phyloP scores from a whole-genome alignment of 2,797 vertebrate species.

The Siniperca scherzeri region DNA sequence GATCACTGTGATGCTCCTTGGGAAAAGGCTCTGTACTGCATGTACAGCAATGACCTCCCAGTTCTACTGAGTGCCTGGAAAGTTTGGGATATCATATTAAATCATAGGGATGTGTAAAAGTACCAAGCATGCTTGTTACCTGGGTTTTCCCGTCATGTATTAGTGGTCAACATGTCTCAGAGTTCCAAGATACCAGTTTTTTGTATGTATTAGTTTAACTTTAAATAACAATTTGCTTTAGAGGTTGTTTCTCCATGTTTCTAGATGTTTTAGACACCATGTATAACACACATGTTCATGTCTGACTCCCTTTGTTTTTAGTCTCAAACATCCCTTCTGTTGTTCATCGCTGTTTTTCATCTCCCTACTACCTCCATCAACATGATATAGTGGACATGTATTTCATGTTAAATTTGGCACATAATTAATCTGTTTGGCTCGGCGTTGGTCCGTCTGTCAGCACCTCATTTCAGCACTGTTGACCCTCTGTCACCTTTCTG shows the following conservation, averaged over 20 bases:
- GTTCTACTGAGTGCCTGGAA: constrained; percentile 6
- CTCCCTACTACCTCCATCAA: constrained; percentile 17
- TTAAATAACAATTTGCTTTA: background rate
- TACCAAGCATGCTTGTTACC: background rate
- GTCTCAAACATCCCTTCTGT: constrained; percentile 40
- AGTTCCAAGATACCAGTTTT: background rate
- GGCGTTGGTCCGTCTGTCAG: constrained; percentile 27
- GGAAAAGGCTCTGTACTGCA: constrained; percentile 11
- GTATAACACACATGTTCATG: constrained; percentile 20
- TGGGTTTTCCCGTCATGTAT: constrained; percentile 8
- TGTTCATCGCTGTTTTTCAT: constrained; percentile 37
- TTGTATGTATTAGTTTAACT: constrained; percentile 5
- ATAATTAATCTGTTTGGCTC: constrained; percentile 45
- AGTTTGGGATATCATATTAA: constrained; percentile 16
- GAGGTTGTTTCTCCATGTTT: background rate
- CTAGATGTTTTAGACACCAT: constrained; percentile 50
- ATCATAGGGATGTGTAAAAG: constrained; percentile 21
- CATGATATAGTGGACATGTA: constrained; percentile 47
- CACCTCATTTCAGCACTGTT: constrained; percentile 31
- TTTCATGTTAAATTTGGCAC: constrained; percentile 60
- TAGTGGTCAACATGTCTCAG: constrained; percentile 14
- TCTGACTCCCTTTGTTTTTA: constrained; percentile 39
- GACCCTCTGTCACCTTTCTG: constrained; percentile 28
- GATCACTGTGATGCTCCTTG: constrained; percentile 28
- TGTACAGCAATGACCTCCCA: background rate